These are phyloP conservation scores for Macrochelys suwanniensis DNA, from an alignment of 2,797 vertebrate genomes.

Conservation along the genomic window DNA sequence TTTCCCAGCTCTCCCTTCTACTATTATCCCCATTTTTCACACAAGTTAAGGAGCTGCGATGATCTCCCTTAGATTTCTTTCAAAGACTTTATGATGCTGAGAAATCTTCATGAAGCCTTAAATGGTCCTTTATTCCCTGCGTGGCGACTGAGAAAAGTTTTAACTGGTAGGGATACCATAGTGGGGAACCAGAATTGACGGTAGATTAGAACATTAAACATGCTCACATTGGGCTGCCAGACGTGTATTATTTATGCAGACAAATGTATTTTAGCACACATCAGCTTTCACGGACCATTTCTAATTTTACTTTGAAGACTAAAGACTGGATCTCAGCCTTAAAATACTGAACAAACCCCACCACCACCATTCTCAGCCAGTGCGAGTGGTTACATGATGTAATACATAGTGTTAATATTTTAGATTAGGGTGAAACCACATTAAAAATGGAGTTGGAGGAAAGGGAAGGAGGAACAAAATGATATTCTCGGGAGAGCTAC, in stretches of 20 bases:
- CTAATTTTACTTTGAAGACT: not conserved
- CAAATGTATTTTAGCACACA: not conserved
- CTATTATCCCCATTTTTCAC: not conserved
- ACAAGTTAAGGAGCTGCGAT: not conserved
- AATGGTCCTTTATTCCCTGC: not conserved
- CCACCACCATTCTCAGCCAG: not conserved
- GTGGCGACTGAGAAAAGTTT: not conserved
- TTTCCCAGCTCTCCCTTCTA: not conserved
- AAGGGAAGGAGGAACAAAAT: not conserved
- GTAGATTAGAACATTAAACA: not conserved
- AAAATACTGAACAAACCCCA: not conserved
- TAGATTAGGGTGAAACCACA: not conserved
- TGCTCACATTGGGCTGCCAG: not conserved
- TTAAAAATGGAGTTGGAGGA: not conserved
- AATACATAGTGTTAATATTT: not conserved
- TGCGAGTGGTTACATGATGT: not conserved
- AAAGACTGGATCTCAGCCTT: not conserved
- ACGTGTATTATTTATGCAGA: not conserved
- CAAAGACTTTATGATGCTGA: not conserved
- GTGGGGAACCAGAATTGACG: slow-evolving; percentile 17
- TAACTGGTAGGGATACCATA: not conserved
- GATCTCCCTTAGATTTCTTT: not conserved
- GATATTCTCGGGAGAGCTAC: not conserved
- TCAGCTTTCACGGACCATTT: not conserved
- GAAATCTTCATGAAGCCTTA: not conserved